Evolutionary conservation across 2,888 invertebrate genomes (phyloP), one percentile per base, ranked within the genome.

Genomic region (Agrochola lota): DNA sequence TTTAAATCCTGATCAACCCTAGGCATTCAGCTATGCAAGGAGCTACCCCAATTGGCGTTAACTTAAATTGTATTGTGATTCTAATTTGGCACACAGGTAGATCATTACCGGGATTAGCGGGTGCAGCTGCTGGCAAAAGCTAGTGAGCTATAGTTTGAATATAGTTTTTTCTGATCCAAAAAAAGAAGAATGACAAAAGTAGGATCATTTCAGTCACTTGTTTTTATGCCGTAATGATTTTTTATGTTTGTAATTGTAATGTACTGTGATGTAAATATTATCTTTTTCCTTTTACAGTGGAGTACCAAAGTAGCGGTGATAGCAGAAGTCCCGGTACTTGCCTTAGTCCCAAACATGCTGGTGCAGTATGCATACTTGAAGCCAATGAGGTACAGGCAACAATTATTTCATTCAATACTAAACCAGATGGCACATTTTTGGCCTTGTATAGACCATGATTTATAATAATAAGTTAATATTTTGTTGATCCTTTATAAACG

Each of bases 231-330:
- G 35, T 7, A 8, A 17, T 3, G 1, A n/a, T 35, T 49, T 35
- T 40, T 23, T 3, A 52, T 40, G n/a, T n/a, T n/a, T n/a, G n/a
- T n/a, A n/a, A n/a, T n/a, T n/a, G n/a, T n/a, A n/a, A n/a, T n/a
- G n/a, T n/a, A n/a, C n/a, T n/a, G 43, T 75, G 20, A 30, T 59
- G 9, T 43, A 15, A 76, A 43, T 43, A 55, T 35, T 63, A 7
- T 63, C 0, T 49, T 8, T 60, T n/a, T 20, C 11, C 20, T 62
- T 35, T 20, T 92, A 59, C 94, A 98, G 98, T 98, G 98, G 98
- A 98, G 98, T 91, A 95, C 97, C 77, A 98, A 97, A 91, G 98
- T 98, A 43, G 98, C 98, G 0, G 95, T 97, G 85, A 98, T 99
- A 85, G 98, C 98, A 2, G 99, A 99, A 95, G 97, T 99, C 9